These are phyloP conservation scores for Agelastica alni DNA, from an alignment of 2,888 invertebrate genomes.

Conservation along the genomic window DNA sequence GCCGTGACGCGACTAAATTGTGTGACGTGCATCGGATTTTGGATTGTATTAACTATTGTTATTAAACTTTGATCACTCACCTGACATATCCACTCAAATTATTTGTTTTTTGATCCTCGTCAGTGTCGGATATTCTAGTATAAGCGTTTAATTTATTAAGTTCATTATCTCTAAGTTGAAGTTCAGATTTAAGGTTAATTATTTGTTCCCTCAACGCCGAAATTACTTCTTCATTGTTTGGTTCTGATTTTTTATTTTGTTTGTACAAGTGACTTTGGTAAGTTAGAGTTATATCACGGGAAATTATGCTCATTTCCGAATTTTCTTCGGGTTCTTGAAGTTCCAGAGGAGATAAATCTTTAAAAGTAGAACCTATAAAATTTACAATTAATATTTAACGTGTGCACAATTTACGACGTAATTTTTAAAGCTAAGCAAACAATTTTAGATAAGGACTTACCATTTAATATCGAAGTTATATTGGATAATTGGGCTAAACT, in stretches of 20 bases:
- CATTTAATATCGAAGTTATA: constrained; percentile 56
- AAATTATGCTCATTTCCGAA: constrained; percentile 45
- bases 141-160: constrained; percentile 42
- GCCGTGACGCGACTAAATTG: too few relatives aligned
- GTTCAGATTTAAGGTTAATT: constrained; percentile 52
- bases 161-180: constrained; percentile 52
- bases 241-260: constrained; percentile 34
- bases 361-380: constrained; percentile 38
- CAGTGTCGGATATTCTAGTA: constrained; percentile 36
- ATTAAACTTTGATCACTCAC: background rate
- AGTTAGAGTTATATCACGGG: constrained; percentile 48
- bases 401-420: background rate
- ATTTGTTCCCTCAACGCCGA: constrained; percentile 51
- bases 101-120: constrained; percentile 17
- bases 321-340: constrained; percentile 32
- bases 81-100: constrained; percentile 5
- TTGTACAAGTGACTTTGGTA: constrained; percentile 49
- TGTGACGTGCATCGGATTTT: too few relatives aligned
- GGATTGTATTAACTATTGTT: too few relatives aligned
- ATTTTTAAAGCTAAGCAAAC: background rate
- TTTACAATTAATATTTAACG: too few relatives aligned
- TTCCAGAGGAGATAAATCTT: constrained; percentile 39
- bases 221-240: constrained; percentile 43
- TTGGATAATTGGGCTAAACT: constrained; percentile 59
- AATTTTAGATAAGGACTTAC: background rate